phyloP scores from a whole-genome alignment of 2,797 vertebrate genomes.

The Rallus crepitans region DNA sequence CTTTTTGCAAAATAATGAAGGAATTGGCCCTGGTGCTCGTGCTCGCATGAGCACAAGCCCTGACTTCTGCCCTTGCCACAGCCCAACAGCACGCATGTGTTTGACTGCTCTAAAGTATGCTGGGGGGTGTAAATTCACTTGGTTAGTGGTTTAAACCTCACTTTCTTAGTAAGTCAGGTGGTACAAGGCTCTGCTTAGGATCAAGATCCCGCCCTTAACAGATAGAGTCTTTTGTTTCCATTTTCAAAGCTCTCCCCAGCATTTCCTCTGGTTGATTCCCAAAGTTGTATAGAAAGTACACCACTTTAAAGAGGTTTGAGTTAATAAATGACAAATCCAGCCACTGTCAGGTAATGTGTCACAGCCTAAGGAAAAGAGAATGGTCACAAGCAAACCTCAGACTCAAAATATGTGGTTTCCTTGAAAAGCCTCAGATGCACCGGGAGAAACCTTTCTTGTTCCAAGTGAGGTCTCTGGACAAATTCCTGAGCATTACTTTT shows the following conservation, averaged over 20 bases:
- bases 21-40: fast-evolving
- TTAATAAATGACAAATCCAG: not conserved
- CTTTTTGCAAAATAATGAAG: not conserved
- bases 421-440: constrained; percentile 42
- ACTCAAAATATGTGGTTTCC: constrained; percentile 26
- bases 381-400: constrained; percentile 34
- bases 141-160: not conserved
- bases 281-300: not conserved
- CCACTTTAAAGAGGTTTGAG: not conserved
- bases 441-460: not conserved
- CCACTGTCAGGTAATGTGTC: not conserved
- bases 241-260: not conserved
- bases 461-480: constrained; percentile 5
- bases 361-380: constrained; percentile 10
- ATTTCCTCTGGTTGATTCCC: not conserved
- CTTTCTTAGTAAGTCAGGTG: not conserved
- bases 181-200: not conserved
- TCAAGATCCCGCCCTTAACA: not conserved
- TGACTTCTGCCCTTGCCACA: not conserved
- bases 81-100: not conserved
- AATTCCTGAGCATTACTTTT: not conserved
- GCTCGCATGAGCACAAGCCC: not conserved
- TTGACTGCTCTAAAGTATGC: not conserved
- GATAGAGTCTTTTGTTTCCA: not conserved
- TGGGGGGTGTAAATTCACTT: constrained; percentile 1